Conservation (phyloP, 2,797 vertebrate species). For the Garrulus glandarius region DNA sequence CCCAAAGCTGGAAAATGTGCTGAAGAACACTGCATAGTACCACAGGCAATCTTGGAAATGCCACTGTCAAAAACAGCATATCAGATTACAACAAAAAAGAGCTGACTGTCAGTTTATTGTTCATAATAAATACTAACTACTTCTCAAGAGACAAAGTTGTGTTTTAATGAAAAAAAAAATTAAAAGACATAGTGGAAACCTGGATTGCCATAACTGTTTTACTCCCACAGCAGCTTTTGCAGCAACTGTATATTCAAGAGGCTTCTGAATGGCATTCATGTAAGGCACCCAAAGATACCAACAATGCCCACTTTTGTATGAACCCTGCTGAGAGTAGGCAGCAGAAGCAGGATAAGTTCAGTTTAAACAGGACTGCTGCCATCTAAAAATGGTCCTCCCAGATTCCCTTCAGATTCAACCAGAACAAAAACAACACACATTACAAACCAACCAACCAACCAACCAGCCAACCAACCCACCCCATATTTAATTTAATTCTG, state of each 20-base stretch:
- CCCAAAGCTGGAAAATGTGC: not conserved
- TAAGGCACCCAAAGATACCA: not conserved
- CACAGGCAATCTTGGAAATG: not conserved
- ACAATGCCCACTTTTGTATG: not conserved
- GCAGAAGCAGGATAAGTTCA: not conserved
- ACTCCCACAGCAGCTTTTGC: not conserved
- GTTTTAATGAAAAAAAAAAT: not conserved
- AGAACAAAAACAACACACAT: accelerated
- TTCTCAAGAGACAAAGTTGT: not conserved
- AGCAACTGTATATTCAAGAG: not conserved
- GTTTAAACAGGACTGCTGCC: not conserved
- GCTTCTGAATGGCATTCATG: not conserved
- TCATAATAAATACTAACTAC: not conserved
- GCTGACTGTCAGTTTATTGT: not conserved
- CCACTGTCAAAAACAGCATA: not conserved
- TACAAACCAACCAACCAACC: not conserved
- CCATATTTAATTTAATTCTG: not conserved
- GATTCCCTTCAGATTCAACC: not conserved
- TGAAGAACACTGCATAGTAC: not conserved
- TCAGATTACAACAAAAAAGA: not conserved
- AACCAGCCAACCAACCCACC: too few species aligned
- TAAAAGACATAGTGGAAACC: not conserved
- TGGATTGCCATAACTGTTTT: not conserved
- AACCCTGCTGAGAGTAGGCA: not conserved
- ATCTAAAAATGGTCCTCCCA: not conserved